phyloP scores from a whole-genome alignment of 2,113 vertebrate genomes.

The Hippocampus zosterae region DNA sequence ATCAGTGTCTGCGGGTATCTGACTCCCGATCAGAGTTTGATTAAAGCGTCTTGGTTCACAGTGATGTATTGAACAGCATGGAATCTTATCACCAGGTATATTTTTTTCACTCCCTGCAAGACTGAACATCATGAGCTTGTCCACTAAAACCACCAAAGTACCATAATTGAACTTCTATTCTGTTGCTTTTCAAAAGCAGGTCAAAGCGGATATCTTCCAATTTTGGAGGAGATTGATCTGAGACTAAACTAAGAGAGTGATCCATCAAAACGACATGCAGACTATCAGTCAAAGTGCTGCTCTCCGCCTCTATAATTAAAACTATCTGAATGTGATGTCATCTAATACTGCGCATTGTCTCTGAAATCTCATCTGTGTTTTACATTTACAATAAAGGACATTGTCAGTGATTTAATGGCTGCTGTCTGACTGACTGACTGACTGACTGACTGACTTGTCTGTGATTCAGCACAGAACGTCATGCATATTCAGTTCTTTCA shows the following conservation, averaged over 20 bases:
- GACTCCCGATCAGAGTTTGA: conserved; percentile 29
- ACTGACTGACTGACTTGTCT: neutral
- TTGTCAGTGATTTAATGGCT: neutral
- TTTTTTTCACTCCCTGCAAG: neutral
- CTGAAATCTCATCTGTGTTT: neutral
- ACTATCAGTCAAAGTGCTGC: neutral
- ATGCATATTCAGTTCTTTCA: neutral
- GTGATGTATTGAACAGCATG: conserved; percentile 13
- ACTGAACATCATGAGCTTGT: neutral
- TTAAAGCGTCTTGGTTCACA: conserved; percentile 36
- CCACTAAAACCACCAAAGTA: neutral
- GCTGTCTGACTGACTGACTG: neutral
- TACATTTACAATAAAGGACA: neutral
- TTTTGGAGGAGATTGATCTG: neutral
- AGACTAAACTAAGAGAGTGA: conserved; percentile 4
- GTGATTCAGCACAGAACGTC: neutral
- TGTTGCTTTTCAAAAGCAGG: neutral
- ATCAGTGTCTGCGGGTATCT: conserved; percentile 21
- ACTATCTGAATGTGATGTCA: conserved; percentile 8
- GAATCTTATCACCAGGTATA: conserved; percentile 21
- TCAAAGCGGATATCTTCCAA: neutral
- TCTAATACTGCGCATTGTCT: neutral
- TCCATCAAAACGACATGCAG: neutral
- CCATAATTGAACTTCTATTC: neutral
- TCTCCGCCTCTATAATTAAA: neutral